A percentile compares a stretch with the other conserved stretches of the same genome.
phyloP scores from a whole-genome alignment of 2,797 vertebrate species.

The Myioborus miniatus region DNA sequence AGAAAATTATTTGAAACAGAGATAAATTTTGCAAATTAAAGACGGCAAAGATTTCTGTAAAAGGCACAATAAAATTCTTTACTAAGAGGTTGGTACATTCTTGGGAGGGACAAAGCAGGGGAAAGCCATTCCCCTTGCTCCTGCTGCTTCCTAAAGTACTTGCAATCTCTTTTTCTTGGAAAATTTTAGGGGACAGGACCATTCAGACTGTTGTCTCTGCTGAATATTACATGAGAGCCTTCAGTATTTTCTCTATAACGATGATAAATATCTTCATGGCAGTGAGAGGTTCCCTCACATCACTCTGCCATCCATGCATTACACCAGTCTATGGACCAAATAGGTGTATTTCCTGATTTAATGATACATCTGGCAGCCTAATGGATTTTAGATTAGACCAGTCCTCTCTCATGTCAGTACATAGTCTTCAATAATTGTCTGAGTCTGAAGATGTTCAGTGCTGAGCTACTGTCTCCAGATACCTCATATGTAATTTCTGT shows the following conservation, averaged over 20 bases:
- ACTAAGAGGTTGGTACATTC: background rate
- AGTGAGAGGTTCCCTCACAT: constrained; percentile 7
- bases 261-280: background rate
- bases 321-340: background rate
- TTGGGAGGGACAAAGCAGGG: background rate
- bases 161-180: constrained; percentile 42
- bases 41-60: constrained; percentile 13
- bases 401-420: background rate
- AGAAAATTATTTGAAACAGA: background rate
- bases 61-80: constrained; percentile 5
- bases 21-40: background rate
- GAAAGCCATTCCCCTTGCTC: background rate
- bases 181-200: constrained; percentile 29
- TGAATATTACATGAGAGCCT: background rate
- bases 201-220: constrained; percentile 41
- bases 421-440: background rate
- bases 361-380: constrained; percentile 20
- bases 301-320: background rate
- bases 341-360: constrained; percentile 9
- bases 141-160: background rate
- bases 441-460: background rate
- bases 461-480: background rate
- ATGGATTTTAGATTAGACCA: constrained; percentile 22
- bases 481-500: background rate
- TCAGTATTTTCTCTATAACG: constrained; percentile 22